Evolutionary conservation across 1,140 invertebrate species (phyloP).

Genomic region (Meteorus sp.): DNA sequence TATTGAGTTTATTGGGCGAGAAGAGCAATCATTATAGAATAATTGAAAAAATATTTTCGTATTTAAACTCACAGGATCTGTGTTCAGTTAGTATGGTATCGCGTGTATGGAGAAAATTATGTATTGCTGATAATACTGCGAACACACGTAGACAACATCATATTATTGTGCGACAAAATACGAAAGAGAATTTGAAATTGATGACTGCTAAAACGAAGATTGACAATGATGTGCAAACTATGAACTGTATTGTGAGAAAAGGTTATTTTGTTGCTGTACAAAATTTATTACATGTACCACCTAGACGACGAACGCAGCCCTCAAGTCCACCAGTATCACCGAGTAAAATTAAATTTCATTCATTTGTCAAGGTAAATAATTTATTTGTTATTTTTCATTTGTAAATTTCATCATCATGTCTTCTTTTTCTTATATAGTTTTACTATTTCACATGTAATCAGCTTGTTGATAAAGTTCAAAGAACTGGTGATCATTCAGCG

Average conservation of each 20-base stretch:
- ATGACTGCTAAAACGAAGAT: constrained; percentile 40
- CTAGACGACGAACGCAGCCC: constrained; percentile 25
- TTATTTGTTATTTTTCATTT: not conserved
- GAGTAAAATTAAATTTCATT: constrained; percentile 57
- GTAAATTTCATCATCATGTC: not conserved
- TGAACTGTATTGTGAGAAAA: constrained; percentile 42
- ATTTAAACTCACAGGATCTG: constrained; percentile 43
- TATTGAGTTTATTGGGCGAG: constrained; percentile 45
- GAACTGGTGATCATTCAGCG: constrained; percentile 11
- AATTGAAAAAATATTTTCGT: constrained; percentile 46
- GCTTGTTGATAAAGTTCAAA: constrained; percentile 19
- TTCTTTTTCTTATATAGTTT: not conserved
- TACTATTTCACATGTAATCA: too few relatives aligned
- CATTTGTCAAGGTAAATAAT: constrained; percentile 52
- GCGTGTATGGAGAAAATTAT: constrained; percentile 47
- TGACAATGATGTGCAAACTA: constrained; percentile 38
- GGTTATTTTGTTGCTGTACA: constrained; percentile 46
- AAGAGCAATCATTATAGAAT: constrained; percentile 49
- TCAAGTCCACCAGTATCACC: constrained; percentile 56
- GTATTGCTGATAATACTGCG: constrained; percentile 40
- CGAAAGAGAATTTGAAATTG: constrained; percentile 50
- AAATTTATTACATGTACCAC: constrained; percentile 36
- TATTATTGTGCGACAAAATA: constrained; percentile 42
- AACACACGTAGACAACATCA: constrained; percentile 43
- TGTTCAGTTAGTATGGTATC: constrained; percentile 53